Evolutionary conservation across 2,797 vertebrate genomes (phyloP).

Genomic region (Menidia menidia): DNA sequence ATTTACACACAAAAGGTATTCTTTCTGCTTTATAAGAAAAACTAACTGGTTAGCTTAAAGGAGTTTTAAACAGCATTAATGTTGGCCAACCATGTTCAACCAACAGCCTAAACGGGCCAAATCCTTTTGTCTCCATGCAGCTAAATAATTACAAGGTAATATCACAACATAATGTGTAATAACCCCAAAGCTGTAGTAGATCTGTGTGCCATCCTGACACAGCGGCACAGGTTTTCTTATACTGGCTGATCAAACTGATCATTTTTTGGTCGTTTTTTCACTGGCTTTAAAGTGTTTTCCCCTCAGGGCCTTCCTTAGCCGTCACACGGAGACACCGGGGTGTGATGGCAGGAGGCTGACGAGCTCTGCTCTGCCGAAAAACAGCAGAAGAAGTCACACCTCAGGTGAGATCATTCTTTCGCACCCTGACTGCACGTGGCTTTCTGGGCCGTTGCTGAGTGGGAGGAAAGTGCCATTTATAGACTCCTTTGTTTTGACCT

Average conservation of each 20-base stretch:
- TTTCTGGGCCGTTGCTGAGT: conserved; percentile 22
- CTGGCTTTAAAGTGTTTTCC: conserved; percentile 1
- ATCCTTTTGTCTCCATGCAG: too few relatives aligned
- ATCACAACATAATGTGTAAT: background rate
- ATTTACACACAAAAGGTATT: background rate
- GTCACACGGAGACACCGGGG: conserved; percentile 9
- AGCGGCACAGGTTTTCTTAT: too few relatives aligned
- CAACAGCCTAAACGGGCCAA: too few relatives aligned
- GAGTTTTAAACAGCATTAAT: too few relatives aligned
- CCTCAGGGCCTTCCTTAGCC: background rate
- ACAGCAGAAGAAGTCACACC: conserved; percentile 54
- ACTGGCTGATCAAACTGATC: too few relatives aligned
- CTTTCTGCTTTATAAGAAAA: background rate
- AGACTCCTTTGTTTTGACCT: conserved; percentile 9
- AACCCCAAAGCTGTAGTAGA: background rate
- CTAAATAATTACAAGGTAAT: background rate
- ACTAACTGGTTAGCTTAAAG: background rate
- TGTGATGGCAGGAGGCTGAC: conserved; percentile 56
- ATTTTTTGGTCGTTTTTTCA: background rate
- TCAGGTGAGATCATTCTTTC: conserved; percentile 61
- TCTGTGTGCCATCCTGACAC: background rate
- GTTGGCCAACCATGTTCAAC: too few relatives aligned
- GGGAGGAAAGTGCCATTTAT: conserved; percentile 29
- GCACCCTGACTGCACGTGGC: conserved; percentile 42
- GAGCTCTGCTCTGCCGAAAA: conserved; percentile 24